Evolutionary conservation across 2,113 vertebrate species (phyloP), one percentile per base, ranked within the genome.

Genomic region (Eublepharis macularius): DNA sequence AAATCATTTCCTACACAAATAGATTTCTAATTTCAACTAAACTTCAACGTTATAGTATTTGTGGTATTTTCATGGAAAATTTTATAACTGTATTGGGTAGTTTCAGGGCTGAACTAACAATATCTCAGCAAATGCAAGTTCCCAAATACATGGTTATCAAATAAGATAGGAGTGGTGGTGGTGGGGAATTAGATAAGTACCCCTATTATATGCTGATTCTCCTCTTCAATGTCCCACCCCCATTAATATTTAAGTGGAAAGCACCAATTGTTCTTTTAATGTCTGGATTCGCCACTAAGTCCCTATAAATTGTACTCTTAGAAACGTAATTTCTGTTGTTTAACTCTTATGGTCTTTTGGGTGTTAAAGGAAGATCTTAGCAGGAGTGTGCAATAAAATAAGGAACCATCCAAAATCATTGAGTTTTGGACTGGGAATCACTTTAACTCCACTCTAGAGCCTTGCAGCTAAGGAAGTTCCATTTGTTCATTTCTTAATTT

Each of bases 11-110:
- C 85, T 76, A 75, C 88, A 70, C 1, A 83, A 60, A 91, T 75
- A 86, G 85, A 92, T 91, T 91, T 88, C 89, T 90, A 88, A 87
- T 92, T 89, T 2, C 85, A 72, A 91, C 90, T 21, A 76, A 88
- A 89, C 63, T 82, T 90, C 85, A 88, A 82, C 89, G 86, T 89
- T 86, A 90, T 86, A 4, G 69, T 60, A 2, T 45, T 43, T 84
- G 6, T 1, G 63, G 1, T 83, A 87, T 85, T 69, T 70, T 34
- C 82, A 10, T 47, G n/a, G 39, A 80, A 69, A 0, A 34, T 60
- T 32, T 34, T 32, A 6, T 70, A 69, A 24, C 12, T 57, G 34
- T 6, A 47, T 12, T 77, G 17, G 43, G 49, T 21, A 77, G 12
- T 26, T 7, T 34, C 11, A 78, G 39, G 4, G 49, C 45, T 57